Evolutionary conservation across 2,113 vertebrate species (phyloP), one percentile per base, ranked within the genome.

Genomic region (Tretioscincus oriximinensis): DNA sequence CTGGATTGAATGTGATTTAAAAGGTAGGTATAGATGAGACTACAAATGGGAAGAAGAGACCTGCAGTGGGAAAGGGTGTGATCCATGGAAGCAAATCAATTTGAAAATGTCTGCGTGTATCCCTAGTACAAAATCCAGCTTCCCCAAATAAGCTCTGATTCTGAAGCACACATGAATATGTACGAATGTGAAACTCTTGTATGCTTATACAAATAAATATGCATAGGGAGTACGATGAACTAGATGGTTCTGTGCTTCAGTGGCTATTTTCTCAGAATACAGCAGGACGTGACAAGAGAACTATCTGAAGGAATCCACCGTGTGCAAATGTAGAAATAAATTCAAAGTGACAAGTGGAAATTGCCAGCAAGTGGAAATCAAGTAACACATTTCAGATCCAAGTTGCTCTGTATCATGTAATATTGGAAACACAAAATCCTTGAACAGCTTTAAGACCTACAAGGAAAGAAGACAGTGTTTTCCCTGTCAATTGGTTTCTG

Each of bases 291-390:
- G 71, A 54, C 61, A 77, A 65, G 16, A 35, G 41, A 41, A 72
- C 63, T 54, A 28, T 77, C 31, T 73, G 60, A 28, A 72, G 54
- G 29, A 47, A 22, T 31, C n/a, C 58, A 45, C 26, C 47, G 41
- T 66, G 20, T 73, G 76, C 28, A 47, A 45, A 24, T 65, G 64
- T 78, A 78, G 51, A 61, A 61, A 61, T 83, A 76, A 16, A 73
- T 83, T 49, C 22, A 47, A 35, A 68, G 64, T 81, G 80, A 78
- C 70, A 83, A 31, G 63, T 73, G 63, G 54, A 67, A 47, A 61
- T 24, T 67, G 63, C 64, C 74, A 65, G 31, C 72, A 72, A 77
- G 14, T 68, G 51, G 70, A 78, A 83, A 73, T 68, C 14, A 31
- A 49, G 76, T 61, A 26, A 74, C 47, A 60, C 35, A 68, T 69